Base-by-base conservation (phyloP, 2,113 vertebrate species). In the Anoplopoma fimbria region DNA sequence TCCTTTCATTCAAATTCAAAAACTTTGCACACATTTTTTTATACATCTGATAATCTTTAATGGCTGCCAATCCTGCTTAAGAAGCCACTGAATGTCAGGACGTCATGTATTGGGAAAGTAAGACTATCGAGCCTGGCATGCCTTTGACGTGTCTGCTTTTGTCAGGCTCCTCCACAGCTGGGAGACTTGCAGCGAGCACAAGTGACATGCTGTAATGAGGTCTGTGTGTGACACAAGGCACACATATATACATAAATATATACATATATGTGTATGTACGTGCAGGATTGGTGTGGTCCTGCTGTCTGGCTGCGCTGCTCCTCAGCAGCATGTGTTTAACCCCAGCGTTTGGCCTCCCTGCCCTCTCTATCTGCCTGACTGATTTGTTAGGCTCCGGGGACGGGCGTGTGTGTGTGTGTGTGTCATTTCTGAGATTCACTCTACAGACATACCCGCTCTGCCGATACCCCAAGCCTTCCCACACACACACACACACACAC, bases 341-440 rank as follows among this genome's bases (percentile, higher is more conserved):
- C 93, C 85, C 79, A 89, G 81, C 77, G 55, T 89, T 92, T 93
- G 94, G 89, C 92, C 93, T 93, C 76, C 70, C 87, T 91, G 87
- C 89, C 93, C 93, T 90, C 77, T 77, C 87, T 88, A 88, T 93
- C 87, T 90, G 88, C 84, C 90, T 91, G 90, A 92, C 81, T 93
- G 93, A 94, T 94, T 93, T 93, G 92, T 94, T 82, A 69, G 89
- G 72, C 94, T 93, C 87, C 5, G 57, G 93, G 90, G 82, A 94
- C 69, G 49, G 27, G 79, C 55, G 40, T 58, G 49, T 25, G 45
- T 49, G 21, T 75, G 77, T 27, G 58, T 70, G 72, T 36, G 75
- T 38, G 49, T 29, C 40, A 78, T 60, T 84, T 84, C 72, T 75
- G 64, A 4, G 55, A 58, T 87, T 83, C 69, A 85, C 79, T 90